These are phyloP conservation scores for Apamea epomidion DNA, from an alignment of 2,888 invertebrate species.

Conservation along the genomic window DNA sequence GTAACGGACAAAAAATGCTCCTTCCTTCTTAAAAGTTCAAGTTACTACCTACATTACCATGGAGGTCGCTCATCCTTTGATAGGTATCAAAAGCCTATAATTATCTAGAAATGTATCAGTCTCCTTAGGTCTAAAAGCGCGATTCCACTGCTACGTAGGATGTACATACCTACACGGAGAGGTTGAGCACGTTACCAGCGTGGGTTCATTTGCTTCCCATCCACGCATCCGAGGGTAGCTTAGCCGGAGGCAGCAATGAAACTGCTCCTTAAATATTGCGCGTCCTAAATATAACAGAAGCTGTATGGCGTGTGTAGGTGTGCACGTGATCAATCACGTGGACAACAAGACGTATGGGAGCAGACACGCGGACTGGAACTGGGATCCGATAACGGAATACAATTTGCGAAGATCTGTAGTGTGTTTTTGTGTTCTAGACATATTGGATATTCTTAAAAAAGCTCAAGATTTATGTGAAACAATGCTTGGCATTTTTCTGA, in stretches of 20 bases:
- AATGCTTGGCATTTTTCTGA: neutral
- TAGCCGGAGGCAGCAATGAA: neutral
- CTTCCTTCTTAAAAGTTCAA: neutral
- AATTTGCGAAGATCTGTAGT: slow-evolving; percentile 48
- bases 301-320: slow-evolving; percentile 19
- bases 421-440: neutral
- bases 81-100: neutral
- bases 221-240: neutral
- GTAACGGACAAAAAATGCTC: neutral
- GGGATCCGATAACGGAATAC: slow-evolving; percentile 47
- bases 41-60: neutral
- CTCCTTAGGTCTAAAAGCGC: neutral
- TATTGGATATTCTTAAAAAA: neutral
- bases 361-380: slow-evolving; percentile 36
- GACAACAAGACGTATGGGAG: slow-evolving; percentile 36
- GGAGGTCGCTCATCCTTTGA: neutral
- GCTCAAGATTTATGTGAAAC: neutral
- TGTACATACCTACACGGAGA: neutral
- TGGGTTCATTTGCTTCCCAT: neutral
- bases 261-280: neutral
- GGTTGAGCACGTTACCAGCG: neutral
- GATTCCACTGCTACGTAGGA: neutral
- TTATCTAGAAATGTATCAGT: neutral
- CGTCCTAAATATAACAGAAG: slow-evolving; percentile 21
- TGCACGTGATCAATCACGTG: slow-evolving; percentile 50